Evolutionary conservation across 2,113 vertebrate genomes (phyloP), one percentile per base, ranked within the genome.

Genomic region (Sclerurus mexicanus): DNA sequence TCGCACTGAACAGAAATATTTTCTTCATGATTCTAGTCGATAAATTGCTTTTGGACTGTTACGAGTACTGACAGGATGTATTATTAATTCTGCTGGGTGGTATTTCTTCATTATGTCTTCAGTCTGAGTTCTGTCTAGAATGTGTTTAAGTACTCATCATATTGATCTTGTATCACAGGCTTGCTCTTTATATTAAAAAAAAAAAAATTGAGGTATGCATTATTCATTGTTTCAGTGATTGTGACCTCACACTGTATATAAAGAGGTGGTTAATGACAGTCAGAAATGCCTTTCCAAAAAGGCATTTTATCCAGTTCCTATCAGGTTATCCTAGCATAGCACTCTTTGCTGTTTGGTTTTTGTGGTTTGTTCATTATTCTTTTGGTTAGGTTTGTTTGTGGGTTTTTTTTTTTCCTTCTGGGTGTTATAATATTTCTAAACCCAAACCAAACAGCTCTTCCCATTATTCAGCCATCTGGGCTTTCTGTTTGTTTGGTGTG

Each of bases 31-130:
- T 85, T 88, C 76, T 77, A 64, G 75, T 27, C 4, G 0, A 80
- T 80, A 89, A 90, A 94, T 94, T 94, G 76, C 37, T 92, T 92
- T 88, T 88, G 71, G 67, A 64, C 87, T 87, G 52, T 87, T 78
- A 81, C 16, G 24, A 67, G 33, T 84, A 66, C 69, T 85, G 77
- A 81, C 73, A 93, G 89, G 30, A 75, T 67, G 35, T 63, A 33
- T 85, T 87, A 81, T 89, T 93, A 63, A 49, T 94, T 87, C 35
- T 69, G 14, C 68, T 74, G 69, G 33, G 46, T 89, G 85, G 69
- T 50, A 59, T 87, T 95, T 93, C 86, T 89, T 91, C 73, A 88
- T 82, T 89, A 62, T 71, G 22, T 58, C 73, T 77, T 85, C 68
- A 71, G 46, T 53, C 55, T 49, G 31, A 76, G 28, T n/a, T 90